Evolutionary conservation across 1,140 invertebrate genomes (phyloP).

Genomic region (Leptonema lineaticorne): DNA sequence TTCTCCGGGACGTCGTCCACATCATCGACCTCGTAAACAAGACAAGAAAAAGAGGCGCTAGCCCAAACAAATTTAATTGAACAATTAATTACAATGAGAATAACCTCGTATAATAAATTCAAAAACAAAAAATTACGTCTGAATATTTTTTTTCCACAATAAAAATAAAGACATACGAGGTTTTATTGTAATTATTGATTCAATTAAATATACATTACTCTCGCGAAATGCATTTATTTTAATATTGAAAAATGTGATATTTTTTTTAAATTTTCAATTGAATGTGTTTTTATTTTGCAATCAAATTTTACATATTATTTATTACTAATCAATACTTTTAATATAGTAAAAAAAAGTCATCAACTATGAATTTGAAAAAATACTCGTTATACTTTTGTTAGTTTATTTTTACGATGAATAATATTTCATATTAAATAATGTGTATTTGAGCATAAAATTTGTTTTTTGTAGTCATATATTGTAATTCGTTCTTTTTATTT

Average conservation of each 20-base stretch:
- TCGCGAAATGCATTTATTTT: not conserved
- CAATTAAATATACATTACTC: not conserved
- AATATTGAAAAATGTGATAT: not conserved
- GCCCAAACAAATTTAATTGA: constrained; percentile 26
- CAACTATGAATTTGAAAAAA: too few relatives aligned
- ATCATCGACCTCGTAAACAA: constrained; percentile 54
- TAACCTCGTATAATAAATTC: not conserved
- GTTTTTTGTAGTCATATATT: not conserved
- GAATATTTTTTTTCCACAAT: not conserved
- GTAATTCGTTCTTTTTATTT: not conserved
- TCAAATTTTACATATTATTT: not conserved
- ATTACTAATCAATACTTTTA: not conserved
- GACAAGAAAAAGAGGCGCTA: constrained; percentile 61
- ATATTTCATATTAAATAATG: not conserved
- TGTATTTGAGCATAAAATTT: not conserved
- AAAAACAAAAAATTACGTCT: not conserved
- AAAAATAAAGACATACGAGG: not conserved
- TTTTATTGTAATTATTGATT: not conserved
- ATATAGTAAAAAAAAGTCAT: not conserved
- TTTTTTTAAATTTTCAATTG: not conserved
- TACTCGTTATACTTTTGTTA: too few relatives aligned
- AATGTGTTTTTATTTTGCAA: not conserved
- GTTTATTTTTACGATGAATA: too few relatives aligned
- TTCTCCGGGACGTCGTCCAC: constrained; percentile 55
- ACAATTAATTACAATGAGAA: not conserved